Percentiles rank a stretch among this genome's conserved stretches.
These are phyloP conservation scores for Clivina fossor DNA, from an alignment of 2,888 invertebrate genomes.

Conservation along the genomic window DNA sequence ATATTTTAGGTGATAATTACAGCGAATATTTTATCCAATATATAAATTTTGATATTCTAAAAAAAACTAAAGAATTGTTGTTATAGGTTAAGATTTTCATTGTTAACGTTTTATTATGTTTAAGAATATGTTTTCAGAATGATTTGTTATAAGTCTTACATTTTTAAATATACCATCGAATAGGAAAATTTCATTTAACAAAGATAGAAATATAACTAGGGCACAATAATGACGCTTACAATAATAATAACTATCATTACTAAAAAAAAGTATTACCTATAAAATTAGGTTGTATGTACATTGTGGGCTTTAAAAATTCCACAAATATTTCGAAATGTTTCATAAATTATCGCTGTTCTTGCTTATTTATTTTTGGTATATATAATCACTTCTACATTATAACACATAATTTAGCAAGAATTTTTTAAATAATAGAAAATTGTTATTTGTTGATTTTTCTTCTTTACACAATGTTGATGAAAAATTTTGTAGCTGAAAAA, in stretches of 20 bases:
- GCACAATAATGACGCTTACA: slow-evolving; percentile 51
- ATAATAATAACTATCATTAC: slow-evolving; percentile 38
- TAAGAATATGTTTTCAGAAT: neutral
- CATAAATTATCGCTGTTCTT: too few relatives aligned
- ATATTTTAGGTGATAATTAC: slow-evolving; percentile 25
- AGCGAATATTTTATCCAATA: slow-evolving; percentile 23
- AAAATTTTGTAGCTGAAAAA: too few relatives aligned
- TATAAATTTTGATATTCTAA: slow-evolving; percentile 25
- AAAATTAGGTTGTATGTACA: slow-evolving; percentile 18
- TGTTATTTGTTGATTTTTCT: too few relatives aligned
- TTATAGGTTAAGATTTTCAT: slow-evolving; percentile 20
- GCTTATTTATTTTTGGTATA: too few relatives aligned
- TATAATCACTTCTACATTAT: too few relatives aligned
- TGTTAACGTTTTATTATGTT: slow-evolving; percentile 15
- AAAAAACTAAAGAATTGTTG: slow-evolving; percentile 16
- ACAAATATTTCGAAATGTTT: slow-evolving; percentile 8
- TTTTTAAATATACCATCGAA: slow-evolving; percentile 23
- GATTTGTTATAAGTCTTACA: slow-evolving; percentile 15
- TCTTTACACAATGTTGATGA: too few relatives aligned
- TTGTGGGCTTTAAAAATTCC: slow-evolving; percentile 20
- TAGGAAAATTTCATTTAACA: slow-evolving; percentile 17
- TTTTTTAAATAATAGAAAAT: too few relatives aligned
- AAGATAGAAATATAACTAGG: slow-evolving; percentile 42
- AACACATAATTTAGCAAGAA: too few relatives aligned
- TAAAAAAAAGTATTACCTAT: slow-evolving; percentile 22